phyloP scores from a whole-genome alignment of 2,888 invertebrate genomes.

The Athripsodes cinereus region DNA sequence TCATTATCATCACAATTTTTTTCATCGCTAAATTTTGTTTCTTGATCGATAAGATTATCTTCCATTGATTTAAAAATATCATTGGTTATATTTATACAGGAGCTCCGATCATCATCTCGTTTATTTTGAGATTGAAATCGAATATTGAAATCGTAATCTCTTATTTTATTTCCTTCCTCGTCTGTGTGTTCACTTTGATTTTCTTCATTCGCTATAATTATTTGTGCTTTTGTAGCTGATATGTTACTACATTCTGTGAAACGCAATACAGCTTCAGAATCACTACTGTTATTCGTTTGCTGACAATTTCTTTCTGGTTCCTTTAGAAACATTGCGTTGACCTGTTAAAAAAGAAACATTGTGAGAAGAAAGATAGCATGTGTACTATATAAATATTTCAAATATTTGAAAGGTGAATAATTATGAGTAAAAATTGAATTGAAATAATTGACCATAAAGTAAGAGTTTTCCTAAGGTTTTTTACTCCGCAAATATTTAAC shows the following conservation, averaged over 20 bases:
- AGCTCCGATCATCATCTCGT: too few species aligned
- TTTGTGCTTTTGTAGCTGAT: not conserved
- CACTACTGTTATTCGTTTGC: slow-evolving; percentile 21
- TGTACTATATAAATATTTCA: too few species aligned
- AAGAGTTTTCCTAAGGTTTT: too few species aligned
- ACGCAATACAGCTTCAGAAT: slow-evolving; percentile 5
- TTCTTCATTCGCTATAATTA: not conserved
- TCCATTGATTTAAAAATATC: too few species aligned
- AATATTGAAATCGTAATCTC: too few species aligned
- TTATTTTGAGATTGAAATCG: too few species aligned
- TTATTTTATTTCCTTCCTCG: not conserved
- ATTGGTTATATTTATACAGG: too few species aligned
- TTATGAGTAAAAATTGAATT: too few species aligned
- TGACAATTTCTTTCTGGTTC: slow-evolving; percentile 20
- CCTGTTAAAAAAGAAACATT: slow-evolving; percentile 9
- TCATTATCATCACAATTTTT: not conserved
- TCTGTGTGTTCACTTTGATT: not conserved
- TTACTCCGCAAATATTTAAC: too few species aligned
- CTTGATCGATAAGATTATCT: not conserved
- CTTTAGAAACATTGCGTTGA: slow-evolving; percentile 22
- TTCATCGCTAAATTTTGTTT: not conserved
- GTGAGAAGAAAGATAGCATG: too few species aligned
- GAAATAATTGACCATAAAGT: too few species aligned
- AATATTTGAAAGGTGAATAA: too few species aligned
- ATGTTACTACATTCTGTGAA: not conserved